Evolutionary conservation across 2,888 invertebrate species (phyloP).

Genomic region (Orthosia cruda): DNA sequence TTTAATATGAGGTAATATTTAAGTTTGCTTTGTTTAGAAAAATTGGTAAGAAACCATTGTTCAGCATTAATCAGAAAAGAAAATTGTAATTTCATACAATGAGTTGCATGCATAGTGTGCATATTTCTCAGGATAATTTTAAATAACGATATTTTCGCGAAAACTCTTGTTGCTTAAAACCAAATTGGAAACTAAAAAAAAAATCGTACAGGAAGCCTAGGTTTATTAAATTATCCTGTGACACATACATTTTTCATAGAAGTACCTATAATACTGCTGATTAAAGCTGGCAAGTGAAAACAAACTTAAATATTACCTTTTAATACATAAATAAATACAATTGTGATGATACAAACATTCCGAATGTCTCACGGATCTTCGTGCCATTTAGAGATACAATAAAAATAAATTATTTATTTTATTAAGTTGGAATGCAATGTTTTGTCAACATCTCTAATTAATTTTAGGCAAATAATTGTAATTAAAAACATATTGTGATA

Average conservation of each 20-base stretch:
- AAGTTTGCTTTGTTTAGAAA: not conserved
- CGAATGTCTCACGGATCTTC: constrained; percentile 73
- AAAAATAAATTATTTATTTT: constrained; percentile 44
- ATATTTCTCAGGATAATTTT: not conserved
- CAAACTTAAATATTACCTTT: constrained; percentile 48
- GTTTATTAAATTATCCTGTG: not conserved
- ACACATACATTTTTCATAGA: not conserved
- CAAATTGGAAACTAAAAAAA: not conserved
- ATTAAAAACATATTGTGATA: constrained; percentile 68
- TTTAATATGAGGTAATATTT: constrained; percentile 54
- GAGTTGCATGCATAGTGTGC: not conserved
- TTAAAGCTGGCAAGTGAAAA: not conserved
- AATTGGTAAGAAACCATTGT: not conserved
- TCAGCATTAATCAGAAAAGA: not conserved
- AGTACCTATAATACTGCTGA: not conserved
- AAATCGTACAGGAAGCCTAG: no score
- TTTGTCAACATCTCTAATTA: constrained; percentile 50
- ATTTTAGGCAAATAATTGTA: constrained; percentile 35
- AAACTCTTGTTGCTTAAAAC: not conserved
- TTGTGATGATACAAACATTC: constrained; percentile 80
- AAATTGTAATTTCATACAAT: not conserved
- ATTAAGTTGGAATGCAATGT: constrained; percentile 50
- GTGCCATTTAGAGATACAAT: constrained; percentile 70
- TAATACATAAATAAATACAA: constrained; percentile 28
- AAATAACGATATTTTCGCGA: not conserved